Evolutionary conservation across 2,888 invertebrate species (phyloP), one percentile per base, ranked within the genome.

Genomic region (Monoplex corrugatus): DNA sequence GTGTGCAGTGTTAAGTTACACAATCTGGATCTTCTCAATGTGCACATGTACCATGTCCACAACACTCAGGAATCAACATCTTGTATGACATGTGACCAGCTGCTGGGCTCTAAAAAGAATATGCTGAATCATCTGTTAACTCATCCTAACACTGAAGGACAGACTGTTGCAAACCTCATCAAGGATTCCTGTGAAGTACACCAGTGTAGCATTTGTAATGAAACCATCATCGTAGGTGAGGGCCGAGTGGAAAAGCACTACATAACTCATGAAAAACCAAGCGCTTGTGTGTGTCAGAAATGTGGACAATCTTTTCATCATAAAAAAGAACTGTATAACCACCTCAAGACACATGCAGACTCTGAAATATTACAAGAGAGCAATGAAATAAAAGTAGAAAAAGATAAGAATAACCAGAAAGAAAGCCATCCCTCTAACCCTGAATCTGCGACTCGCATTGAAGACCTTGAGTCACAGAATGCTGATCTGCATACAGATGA

Each of bases 161-260:
- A 84, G 57, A 84, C 19, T 28, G 84, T 57, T 35, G 57, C 84
- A 50, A 84, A 84, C 57, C 57, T 84, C 35, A 84, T 84, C 50
- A 50, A 45, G 23, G 84, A 84, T 32, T 84, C 84, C 35, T 84
- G 84, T 28, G 84, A 50, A 23, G 45, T 45, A 2, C 84, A 84
- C 23, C n/a, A 57, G 57, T 84, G 84, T 38, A 45, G 45, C 35
- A 35, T 84, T 35, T 84, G 84, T 57, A 38, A 84, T 23, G 84
- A 84, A 23, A 10, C 84, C 57, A 57, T 84, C 57, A 57, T 84
- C 16, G 43, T 45, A 38, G 84, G 84, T 19, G 84, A 84, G 38
- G 84, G 84, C 38, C 50, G 84, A 16, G 84, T 84, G 50, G 84
- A 84, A 45, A 84, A n/a, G 50, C 84, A 84, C 38, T 84, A 84